Conservation (phyloP, 92 coral and sea anemone genomes). For the Heteractis magnifica region DNA sequence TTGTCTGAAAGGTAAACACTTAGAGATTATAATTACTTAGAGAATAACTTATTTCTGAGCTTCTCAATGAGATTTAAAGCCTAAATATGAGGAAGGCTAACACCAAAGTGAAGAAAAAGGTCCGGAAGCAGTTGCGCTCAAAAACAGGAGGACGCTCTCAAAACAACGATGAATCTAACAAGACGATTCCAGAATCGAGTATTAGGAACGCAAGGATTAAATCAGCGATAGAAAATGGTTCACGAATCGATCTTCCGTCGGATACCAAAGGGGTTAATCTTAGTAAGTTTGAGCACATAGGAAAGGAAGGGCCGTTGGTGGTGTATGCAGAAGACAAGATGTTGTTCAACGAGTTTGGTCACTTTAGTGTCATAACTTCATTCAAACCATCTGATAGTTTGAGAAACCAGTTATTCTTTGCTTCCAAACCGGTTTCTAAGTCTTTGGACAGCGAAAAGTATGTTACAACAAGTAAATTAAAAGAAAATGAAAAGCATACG, state of each 20-base stretch:
- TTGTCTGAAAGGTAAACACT: not conserved
- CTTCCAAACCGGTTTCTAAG: constrained; percentile 3
- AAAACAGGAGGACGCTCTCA: constrained; percentile 10
- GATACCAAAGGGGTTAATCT: constrained; percentile 68
- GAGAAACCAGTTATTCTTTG: constrained; percentile 83
- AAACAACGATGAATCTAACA: not conserved
- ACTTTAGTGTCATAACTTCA: constrained; percentile 70
- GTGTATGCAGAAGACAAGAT: constrained; percentile 81
- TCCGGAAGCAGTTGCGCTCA: constrained; percentile 10
- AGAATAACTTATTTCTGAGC: not conserved
- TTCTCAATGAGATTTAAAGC: not conserved
- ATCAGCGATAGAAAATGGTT: constrained; percentile 85
- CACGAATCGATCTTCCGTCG: constrained; percentile 65
- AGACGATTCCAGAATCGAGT: constrained; percentile 15
- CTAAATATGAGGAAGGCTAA: not conserved
- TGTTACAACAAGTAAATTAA: not conserved
- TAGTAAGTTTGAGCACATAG: constrained; percentile 84
- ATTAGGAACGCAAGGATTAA: constrained; percentile 58
- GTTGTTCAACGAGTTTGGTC: constrained; percentile 33
- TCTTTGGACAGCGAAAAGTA: not conserved
- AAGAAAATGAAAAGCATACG: not conserved
- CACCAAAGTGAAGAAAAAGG: constrained; percentile 19
- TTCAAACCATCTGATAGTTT: constrained; percentile 65
- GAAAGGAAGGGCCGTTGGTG: constrained; percentile 76
- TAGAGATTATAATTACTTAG: not conserved